Percentiles rank a stretch among this genome's conserved stretches.
These are phyloP conservation scores for Nephrotoma guestfalica DNA, from an alignment of 2,888 invertebrate species.

Conservation along the genomic window DNA sequence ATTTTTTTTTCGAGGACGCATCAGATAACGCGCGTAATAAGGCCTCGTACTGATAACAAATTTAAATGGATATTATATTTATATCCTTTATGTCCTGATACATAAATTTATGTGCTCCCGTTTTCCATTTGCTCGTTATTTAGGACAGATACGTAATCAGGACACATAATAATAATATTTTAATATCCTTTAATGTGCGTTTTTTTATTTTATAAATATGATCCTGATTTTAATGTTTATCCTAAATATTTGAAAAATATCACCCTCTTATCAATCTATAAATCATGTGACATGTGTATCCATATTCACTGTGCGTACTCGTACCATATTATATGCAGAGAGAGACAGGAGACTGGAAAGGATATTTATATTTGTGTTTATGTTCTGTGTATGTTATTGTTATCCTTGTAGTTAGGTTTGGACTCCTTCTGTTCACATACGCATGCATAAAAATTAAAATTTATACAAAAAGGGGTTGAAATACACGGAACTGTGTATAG, in stretches of 20 bases:
- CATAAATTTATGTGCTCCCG: not conserved
- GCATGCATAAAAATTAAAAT: not conserved
- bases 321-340: not conserved
- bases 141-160: not conserved
- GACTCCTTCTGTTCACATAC: not conserved
- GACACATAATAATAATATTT: not conserved
- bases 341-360: not conserved
- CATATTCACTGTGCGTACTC: not conserved
- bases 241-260: not conserved
- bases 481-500: not conserved
- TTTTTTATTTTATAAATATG: not conserved
- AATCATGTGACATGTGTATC: constrained; percentile 4
- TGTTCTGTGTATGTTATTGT: not conserved
- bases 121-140: not conserved
- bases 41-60: not conserved
- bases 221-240: not conserved
- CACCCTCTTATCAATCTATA: not conserved
- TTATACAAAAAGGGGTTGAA: not conserved
- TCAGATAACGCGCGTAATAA: not conserved
- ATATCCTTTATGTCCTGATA: not conserved
- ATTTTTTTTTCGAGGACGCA: not conserved
- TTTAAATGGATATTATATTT: not conserved
- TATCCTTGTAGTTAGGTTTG: not conserved
- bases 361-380: not conserved
- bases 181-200: not conserved